Base-by-base conservation (phyloP, 2,113 vertebrate genomes). In the Morone saxatilis region DNA sequence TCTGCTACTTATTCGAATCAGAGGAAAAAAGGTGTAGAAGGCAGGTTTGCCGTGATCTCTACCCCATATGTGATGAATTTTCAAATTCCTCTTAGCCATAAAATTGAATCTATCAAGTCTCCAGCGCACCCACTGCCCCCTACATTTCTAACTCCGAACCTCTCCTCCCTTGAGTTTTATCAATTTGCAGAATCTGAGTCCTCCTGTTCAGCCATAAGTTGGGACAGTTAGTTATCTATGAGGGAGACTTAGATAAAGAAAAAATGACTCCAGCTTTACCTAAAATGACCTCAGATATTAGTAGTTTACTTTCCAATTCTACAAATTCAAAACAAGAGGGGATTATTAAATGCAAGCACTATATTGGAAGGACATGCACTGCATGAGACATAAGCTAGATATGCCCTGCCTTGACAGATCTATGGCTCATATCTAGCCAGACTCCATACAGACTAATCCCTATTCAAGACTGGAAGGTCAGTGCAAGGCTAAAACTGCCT, bases 21-120 rank as follows among this genome's bases (percentile, higher is more conserved):
- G 86, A 81, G 77, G 63, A 54, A 86, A 31, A 66, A 86, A 43
- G 22, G 59, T 73, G 59, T 68, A 84, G 83, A 85, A 85, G 84
- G 84, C 74, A 89, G 89, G 86, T 88, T 92, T 88, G 78, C 81
- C 43, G 20, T 89, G 87, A 94, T 93, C 88, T 87, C 80, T 84
- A 81, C 84, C 76, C 89, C 60, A 83, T 89, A 77, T 89, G 78
- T 90, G 90, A 94, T 93, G 90, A 84, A 93, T 94, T 93, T 91
- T 88, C 87, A 94, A 90, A 93, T 93, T 93, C 82, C 83, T 91
- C 89, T 93, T 92, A 80, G 91, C 89, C 90, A 91, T 93, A 95
- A 94, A 95, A 94, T 93, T 92, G 88, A 94, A 92, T 92, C 88
- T 89, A 89, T 93, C 88, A 89, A 84, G 81, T 85, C 80, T 87